Evolutionary conservation across 2,113 vertebrate genomes (phyloP), one percentile per base, ranked within the genome.

Genomic region (Pomatostomus ruficeps): DNA sequence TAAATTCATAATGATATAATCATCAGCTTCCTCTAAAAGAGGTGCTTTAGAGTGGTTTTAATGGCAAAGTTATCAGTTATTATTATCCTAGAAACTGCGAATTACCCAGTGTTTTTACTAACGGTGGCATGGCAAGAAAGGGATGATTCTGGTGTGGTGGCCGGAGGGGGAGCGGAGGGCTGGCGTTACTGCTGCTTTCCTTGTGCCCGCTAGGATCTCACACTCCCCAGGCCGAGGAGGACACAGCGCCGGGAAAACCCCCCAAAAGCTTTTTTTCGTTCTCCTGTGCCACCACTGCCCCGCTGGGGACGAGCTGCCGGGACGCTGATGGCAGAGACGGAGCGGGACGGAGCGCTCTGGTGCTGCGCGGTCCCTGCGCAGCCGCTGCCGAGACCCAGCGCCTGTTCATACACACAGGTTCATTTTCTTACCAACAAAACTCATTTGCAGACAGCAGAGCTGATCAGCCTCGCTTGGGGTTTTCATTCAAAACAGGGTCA

Each of bases 391-490:
- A n/a, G n/a, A n/a, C 40, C 40, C 23, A 22, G 35, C 4, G 4
- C 21, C 11, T 0, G 2, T 62, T 54, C 66, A 61, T 59, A 48
- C 21, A 49, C 14, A 29, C 21, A 31, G 40, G 48, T 45, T 58
- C 28, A 2, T 22, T 52, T 63, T 63, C 88, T 77, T 26, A 33
- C 0, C 11, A 68, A 48, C 58, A 67, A 42, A 72, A 42, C 48
- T 21, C 17, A 21, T 23, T 31, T n/a, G 40, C 28, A 45, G 29
- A 23, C 20, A 46, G 62, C 33, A 33, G 2, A 3, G 28, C 24
- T 40, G 24, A 72, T 48, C 76, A 42, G 67, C 33, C 57, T 36
- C 0, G 0, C 42, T 4, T 8, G 0, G 22, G 42, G 14, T 29
- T 87, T 70, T 74, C 70, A 74, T 59, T 29, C 40, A 51, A 68